Percentiles rank a stretch among this genome's conserved stretches.
phyloP scores from a whole-genome alignment of 1,140 invertebrate species.

The Belonocnema kinseyi region DNA sequence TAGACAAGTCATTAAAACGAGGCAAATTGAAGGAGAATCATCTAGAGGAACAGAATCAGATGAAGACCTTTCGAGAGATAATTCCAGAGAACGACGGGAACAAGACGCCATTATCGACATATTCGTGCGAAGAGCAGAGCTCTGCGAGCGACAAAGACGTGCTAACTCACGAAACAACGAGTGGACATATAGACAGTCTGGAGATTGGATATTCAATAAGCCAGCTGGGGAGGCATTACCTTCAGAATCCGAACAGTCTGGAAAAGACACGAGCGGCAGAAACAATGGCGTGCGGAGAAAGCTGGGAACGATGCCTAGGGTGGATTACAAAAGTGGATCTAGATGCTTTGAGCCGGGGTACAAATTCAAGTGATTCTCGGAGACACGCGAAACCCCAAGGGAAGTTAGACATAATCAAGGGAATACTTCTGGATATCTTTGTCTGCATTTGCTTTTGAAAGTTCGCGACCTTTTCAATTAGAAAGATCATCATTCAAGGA shows the following conservation, averaged over 20 bases:
- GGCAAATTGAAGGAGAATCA: neutral
- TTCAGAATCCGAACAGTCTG: slow-evolving; percentile 8
- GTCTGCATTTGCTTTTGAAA: slow-evolving; percentile 69
- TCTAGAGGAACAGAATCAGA: neutral
- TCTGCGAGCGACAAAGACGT: slow-evolving; percentile 29
- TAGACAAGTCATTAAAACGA: neutral
- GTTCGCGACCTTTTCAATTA: too few species aligned
- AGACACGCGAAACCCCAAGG: slow-evolving; percentile 60
- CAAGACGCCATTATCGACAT: slow-evolving; percentile 23
- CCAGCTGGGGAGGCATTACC: slow-evolving; percentile 51
- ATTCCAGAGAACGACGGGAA: neutral
- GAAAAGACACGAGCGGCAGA: slow-evolving; percentile 63
- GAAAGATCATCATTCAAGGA: too few species aligned
- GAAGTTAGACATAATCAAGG: slow-evolving; percentile 66
- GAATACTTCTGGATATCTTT: slow-evolving; percentile 69
- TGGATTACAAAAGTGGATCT: slow-evolving; percentile 57
- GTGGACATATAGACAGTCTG: slow-evolving; percentile 52
- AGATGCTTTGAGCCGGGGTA: slow-evolving; percentile 52
- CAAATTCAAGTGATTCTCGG: slow-evolving; percentile 57
- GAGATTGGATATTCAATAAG: slow-evolving; percentile 65
- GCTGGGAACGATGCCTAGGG: slow-evolving; percentile 53
- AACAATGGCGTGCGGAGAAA: slow-evolving; percentile 58
- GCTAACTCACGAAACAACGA: slow-evolving; percentile 33
- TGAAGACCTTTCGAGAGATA: neutral
- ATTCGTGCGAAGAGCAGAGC: slow-evolving; percentile 38